Evolutionary conservation across 2,888 invertebrate genomes (phyloP).

Genomic region (Cryptocheilus praepositus): DNA sequence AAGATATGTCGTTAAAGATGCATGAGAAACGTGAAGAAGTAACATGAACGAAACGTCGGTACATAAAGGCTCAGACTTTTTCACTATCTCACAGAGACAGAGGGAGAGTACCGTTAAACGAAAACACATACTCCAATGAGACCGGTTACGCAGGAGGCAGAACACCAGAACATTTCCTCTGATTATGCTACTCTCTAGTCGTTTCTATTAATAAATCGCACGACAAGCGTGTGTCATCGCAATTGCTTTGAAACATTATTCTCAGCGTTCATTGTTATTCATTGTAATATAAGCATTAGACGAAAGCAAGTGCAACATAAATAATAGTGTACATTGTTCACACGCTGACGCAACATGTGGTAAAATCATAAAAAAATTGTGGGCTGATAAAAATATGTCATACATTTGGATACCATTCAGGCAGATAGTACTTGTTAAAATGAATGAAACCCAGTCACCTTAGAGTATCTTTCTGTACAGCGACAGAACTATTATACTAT

Average conservation of each 20-base stretch:
- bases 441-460: conserved; percentile 2
- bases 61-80: not conserved
- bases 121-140: no score
- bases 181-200: not conserved
- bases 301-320: not conserved
- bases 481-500: conserved; percentile 25
- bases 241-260: no score
- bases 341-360: conserved; percentile 2
- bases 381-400: conserved; percentile 6
- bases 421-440: not conserved
- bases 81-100: not conserved
- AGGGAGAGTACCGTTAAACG: not conserved
- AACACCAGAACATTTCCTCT: no score
- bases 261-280: no score
- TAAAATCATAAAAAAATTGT: conserved; percentile 3
- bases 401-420: conserved; percentile 1
- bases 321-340: conserved; percentile 1
- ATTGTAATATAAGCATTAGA: not conserved
- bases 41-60: no score
- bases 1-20: not conserved
- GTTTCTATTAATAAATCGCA: not conserved
- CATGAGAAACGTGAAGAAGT: no score
- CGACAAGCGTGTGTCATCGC: not conserved
- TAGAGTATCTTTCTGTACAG: conserved; percentile 7
- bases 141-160: no score